Percentiles rank a stretch among this genome's conserved stretches.
These are phyloP conservation scores for Chironomus tentans DNA, from an alignment of 2,888 invertebrate genomes.

Conservation along the genomic window DNA sequence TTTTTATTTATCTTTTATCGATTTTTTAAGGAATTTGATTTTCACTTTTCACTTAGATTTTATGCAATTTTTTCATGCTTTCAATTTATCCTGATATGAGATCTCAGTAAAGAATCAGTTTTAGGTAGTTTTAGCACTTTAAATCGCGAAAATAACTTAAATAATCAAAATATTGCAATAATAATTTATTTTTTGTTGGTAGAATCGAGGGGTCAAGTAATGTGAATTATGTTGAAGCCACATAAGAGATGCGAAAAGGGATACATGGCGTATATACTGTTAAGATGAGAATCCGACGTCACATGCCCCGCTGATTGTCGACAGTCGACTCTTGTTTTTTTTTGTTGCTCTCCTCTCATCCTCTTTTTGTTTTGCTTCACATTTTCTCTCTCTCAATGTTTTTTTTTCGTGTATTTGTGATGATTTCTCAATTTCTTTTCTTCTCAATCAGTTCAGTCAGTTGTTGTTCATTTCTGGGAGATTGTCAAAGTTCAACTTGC, in stretches of 20 bases:
- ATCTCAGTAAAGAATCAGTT: background rate
- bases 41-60: slow-evolving; percentile 22
- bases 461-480: background rate
- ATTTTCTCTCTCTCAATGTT: background rate
- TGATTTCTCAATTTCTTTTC: background rate
- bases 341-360: no score
- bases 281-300: background rate
- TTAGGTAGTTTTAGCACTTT: slow-evolving; percentile 10
- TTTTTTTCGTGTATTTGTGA: background rate
- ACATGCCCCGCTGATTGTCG: background rate
- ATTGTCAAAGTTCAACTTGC: no score
- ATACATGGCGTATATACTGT: background rate
- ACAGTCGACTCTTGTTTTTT: background rate
- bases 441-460: background rate
- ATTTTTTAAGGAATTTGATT: slow-evolving; percentile 26
- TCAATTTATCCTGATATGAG: background rate
- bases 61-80: slow-evolving; percentile 5
- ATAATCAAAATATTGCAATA: slow-evolving; percentile 11
- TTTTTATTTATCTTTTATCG: slow-evolving; percentile 27
- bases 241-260: background rate
- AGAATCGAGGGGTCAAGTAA: background rate
- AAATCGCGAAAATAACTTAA: slow-evolving; percentile 18
- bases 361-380: background rate
- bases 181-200: slow-evolving; percentile 22
- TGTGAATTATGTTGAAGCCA: background rate